These are phyloP conservation scores for Zeuzera pyrina DNA, from an alignment of 2,888 invertebrate genomes.

Conservation along the genomic window DNA sequence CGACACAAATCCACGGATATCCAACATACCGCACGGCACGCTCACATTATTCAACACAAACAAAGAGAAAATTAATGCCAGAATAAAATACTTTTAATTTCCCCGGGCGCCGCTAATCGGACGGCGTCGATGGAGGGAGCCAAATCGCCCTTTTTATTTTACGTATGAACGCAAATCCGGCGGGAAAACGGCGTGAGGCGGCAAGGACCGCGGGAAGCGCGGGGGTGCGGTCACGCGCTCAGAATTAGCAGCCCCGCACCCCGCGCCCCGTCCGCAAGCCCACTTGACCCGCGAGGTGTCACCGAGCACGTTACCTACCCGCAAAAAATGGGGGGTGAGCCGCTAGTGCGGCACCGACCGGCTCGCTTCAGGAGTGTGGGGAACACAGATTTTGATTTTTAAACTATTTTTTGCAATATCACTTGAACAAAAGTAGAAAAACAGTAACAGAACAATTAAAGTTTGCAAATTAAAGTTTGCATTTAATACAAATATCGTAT, in stretches of 20 bases:
- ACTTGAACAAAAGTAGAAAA: too few relatives aligned
- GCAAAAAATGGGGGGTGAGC: conserved; percentile 50
- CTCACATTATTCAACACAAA: conserved; percentile 55
- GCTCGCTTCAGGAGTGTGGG: conserved; percentile 22
- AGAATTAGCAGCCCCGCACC: conserved; percentile 48
- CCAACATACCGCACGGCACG: conserved; percentile 25
- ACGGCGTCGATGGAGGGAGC: conserved; percentile 64
- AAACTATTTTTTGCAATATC: too few relatives aligned
- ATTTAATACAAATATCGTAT: too few relatives aligned
- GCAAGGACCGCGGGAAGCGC: conserved; percentile 14
- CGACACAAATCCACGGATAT: conserved; percentile 14
- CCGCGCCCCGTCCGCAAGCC: conserved; percentile 19
- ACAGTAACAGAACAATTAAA: too few relatives aligned
- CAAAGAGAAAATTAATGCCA: conserved; percentile 66
- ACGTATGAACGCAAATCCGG: conserved; percentile 68
- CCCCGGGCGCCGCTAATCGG: conserved; percentile 70
- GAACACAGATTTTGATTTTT: conserved; percentile 51
- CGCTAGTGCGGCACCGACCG: conserved; percentile 16
- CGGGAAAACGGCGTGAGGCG: conserved; percentile 52
- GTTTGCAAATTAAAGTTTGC: too few relatives aligned
- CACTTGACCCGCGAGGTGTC: conserved; percentile 49
- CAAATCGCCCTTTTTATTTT: conserved; percentile 71
- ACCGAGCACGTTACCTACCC: conserved; percentile 61
- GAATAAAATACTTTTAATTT: conserved; percentile 72
- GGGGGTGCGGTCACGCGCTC: conserved; percentile 56